Conservation (phyloP, 2,888 invertebrate genomes). For the Drosophila birchii region DNA sequence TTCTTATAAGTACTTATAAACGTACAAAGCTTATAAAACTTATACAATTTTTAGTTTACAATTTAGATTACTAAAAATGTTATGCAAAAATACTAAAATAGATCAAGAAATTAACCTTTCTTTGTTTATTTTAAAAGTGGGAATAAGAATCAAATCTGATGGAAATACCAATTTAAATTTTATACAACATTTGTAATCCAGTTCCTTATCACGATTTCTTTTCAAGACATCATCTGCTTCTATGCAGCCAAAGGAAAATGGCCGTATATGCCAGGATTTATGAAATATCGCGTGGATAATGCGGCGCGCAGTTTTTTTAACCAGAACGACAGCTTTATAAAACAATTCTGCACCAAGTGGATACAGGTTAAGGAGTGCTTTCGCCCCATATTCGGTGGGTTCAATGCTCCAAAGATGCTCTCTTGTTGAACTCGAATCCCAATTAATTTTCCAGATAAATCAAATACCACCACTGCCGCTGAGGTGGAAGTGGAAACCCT, state of each 20-base stretch:
- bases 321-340: conserved; percentile 81
- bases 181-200: not conserved
- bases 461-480: conserved; percentile 43
- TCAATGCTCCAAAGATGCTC: not conserved
- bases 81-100: too few species aligned
- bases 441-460: conserved; percentile 48
- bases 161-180: too few species aligned
- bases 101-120: too few species aligned
- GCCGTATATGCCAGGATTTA: conserved; percentile 83
- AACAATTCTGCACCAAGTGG: conserved; percentile 82
- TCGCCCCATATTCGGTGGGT: conserved; percentile 78
- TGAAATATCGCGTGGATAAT: conserved; percentile 82
- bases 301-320: conserved; percentile 81
- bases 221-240: conserved; percentile 82
- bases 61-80: not conserved
- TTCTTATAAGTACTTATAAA: not conserved
- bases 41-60: not conserved
- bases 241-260: conserved; percentile 84
- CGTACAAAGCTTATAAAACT: too few species aligned
- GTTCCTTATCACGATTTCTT: not conserved
- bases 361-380: conserved; percentile 83
- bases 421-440: not conserved
- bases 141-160: too few species aligned
- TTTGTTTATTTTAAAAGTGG: too few species aligned
- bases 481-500: conserved; percentile 70